Conservation (phyloP, 2,797 vertebrate genomes). For the Meriones psammophilus region DNA sequence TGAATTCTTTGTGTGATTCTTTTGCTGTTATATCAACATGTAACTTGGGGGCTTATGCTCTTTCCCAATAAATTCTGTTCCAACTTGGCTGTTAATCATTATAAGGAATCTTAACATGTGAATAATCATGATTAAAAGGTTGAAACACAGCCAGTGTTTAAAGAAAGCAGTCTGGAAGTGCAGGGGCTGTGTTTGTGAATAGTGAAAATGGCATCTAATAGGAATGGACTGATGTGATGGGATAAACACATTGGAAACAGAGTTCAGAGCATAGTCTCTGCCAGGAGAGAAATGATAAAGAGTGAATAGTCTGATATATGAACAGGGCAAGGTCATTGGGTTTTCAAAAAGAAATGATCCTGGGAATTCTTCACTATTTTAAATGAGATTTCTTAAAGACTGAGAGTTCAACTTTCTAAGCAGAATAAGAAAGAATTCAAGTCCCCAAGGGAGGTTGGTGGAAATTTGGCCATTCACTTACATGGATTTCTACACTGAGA, state of each 20-base stretch:
- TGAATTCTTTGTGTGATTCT: neutral
- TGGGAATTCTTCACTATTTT: neutral
- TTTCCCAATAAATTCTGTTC: neutral
- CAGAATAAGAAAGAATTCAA: neutral
- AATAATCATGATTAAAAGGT: constrained; percentile 1
- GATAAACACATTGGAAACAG: neutral
- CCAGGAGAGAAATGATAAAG: neutral
- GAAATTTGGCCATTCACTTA: neutral
- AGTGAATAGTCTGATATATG: neutral
- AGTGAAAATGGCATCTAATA: neutral
- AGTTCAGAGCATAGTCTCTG: neutral
- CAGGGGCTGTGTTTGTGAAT: neutral
- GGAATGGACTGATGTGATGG: neutral
- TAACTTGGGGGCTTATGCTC: neutral
- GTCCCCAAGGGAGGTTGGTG: neutral
- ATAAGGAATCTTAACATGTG: constrained; percentile 10
- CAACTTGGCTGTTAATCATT: constrained; percentile 42
- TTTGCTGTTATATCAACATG: neutral
- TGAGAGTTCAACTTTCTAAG: neutral
- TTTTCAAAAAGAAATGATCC: neutral
- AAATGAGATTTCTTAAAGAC: neutral
- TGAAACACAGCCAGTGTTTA: constrained; percentile 20
- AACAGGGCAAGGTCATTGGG: neutral
- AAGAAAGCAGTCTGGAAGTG: neutral
- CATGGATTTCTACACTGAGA: neutral